Evolutionary conservation across 2,113 vertebrate species (phyloP).

Genomic region (Equus przewalskii): DNA sequence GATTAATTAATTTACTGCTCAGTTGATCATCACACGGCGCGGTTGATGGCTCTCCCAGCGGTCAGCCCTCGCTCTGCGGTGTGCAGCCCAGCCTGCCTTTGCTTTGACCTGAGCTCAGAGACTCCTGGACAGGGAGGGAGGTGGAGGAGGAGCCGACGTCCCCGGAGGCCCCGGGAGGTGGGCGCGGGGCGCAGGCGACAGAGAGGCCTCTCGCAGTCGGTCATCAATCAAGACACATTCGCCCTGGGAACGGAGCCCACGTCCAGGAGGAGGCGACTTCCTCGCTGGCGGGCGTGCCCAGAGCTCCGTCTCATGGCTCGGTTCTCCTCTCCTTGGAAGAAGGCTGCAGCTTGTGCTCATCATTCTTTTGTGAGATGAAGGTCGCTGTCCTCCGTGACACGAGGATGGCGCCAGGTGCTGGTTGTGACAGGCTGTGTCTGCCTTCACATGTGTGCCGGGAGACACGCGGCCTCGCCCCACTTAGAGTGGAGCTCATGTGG

Average conservation of each 20-base stretch:
- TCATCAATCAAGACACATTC: slow-evolving; percentile 79
- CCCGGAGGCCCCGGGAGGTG: slow-evolving; percentile 53
- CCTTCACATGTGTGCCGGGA: fast-evolving
- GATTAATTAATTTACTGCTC: slow-evolving; percentile 99
- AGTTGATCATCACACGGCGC: slow-evolving; percentile 98
- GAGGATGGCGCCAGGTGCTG: fast-evolving
- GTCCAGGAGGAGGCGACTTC: background rate
- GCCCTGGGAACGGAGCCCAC: background rate
- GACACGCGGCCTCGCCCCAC: fast-evolving
- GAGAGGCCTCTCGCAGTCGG: slow-evolving; percentile 69
- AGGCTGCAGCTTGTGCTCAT: background rate
- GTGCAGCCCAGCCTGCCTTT: slow-evolving; percentile 90
- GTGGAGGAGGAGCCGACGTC: slow-evolving; percentile 70
- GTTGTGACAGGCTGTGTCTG: background rate
- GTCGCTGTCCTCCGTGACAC: fast-evolving
- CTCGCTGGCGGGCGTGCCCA: fast-evolving
- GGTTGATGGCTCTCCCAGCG: slow-evolving; percentile 98
- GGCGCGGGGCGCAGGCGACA: background rate
- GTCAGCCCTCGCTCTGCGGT: slow-evolving; percentile 90
- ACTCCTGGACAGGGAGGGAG: slow-evolving; percentile 36
- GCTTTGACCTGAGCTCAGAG: slow-evolving; percentile 92
- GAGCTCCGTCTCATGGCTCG: fast-evolving
- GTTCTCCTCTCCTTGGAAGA: fast-evolving
- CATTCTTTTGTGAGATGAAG: background rate
- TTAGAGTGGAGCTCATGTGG: too few species aligned